Evolutionary conservation across 2,888 invertebrate species (phyloP), one percentile per base, ranked within the genome.

Genomic region (Diarsia mendica): DNA sequence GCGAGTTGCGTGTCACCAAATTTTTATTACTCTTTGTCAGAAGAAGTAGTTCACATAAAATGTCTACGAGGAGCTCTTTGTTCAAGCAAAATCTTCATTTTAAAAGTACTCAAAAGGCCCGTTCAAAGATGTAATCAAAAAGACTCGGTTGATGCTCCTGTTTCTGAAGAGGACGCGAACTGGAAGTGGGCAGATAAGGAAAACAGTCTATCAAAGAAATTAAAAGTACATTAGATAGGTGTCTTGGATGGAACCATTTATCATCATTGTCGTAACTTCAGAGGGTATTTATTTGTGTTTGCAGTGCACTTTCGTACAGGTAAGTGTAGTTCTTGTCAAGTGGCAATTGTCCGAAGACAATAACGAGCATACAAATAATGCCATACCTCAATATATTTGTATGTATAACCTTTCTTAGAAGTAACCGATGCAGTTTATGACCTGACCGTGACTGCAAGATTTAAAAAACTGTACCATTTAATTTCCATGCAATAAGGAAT

Each of bases 401-500:
- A 23, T 23, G 13, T 23, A 15, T n/a, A n/a, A 18, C 20, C 3
- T 67, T 28, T 58, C 13, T 67, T 58, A 23, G 48, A 28, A 18
- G 18, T 15, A 33, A 9, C 28, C 3, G n/a, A 3, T n/a, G 11
- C 3, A 60, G 23, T 33, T n/a, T 33, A 13, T 70, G 33, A 71
- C 13, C 23, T 66, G 51, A 75, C 69, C 18, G 48, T 53, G 3
- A n/a, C 39, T n/a, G 64, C 61, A 63, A 70, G 66, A 80, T 71
- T 69, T 69, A 28, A 85, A 72, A 84, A 83, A 68, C 23, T 67
- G 69, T 72, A 75, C 75, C 83, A 83, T 85, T 87, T 86, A 88
- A 88, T 85, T 86, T 82, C 78, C 83, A 89, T 88, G 86, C 85
- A 89, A 90, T 89, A 83, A 85, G 87, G 84, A 87, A 87, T 85